These are phyloP conservation scores for Danaus melanippus DNA, from an alignment of 1,140 invertebrate species.

Conservation along the genomic window DNA sequence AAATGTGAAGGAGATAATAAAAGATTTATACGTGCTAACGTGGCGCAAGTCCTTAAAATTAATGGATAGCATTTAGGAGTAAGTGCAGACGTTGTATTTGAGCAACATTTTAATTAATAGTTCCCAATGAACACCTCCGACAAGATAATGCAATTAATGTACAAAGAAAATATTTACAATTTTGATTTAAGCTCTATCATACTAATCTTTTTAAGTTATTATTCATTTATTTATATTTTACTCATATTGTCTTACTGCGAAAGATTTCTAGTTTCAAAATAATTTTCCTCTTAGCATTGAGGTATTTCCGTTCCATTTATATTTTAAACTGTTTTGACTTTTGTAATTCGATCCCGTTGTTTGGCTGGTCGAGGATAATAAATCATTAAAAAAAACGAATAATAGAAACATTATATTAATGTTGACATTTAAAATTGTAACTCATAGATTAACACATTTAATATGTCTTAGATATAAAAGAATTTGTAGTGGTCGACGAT, in stretches of 20 bases:
- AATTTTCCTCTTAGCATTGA: not conserved
- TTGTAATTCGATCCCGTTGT: not conserved
- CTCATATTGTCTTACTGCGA: not conserved
- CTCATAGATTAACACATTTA: too few relatives aligned
- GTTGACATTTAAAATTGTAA: too few relatives aligned
- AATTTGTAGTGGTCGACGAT: too few relatives aligned
- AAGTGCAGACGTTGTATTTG: not conserved
- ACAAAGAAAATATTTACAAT: too few relatives aligned
- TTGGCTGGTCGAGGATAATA: not conserved
- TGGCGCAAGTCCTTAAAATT: slow-evolving; percentile 14
- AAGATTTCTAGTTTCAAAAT: too few relatives aligned
- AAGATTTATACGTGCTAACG: slow-evolving; percentile 17
- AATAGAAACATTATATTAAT: too few relatives aligned
- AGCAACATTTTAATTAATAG: too few relatives aligned
- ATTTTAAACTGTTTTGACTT: not conserved
- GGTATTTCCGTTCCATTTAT: slow-evolving; percentile 8
- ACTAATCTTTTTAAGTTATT: not conserved
- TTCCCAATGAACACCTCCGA: too few relatives aligned
- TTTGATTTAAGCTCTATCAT: too few relatives aligned
- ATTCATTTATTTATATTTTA: not conserved
- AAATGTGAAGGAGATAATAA: slow-evolving; percentile 24
- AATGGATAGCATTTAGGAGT: slow-evolving; percentile 6
- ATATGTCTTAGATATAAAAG: too few relatives aligned
- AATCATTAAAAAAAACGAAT: not conserved
- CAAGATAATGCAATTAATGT: too few relatives aligned